A percentile compares a stretch with the other conserved stretches of the same genome.
phyloP scores from a whole-genome alignment of 2,113 vertebrate species.

The Parus major region DNA sequence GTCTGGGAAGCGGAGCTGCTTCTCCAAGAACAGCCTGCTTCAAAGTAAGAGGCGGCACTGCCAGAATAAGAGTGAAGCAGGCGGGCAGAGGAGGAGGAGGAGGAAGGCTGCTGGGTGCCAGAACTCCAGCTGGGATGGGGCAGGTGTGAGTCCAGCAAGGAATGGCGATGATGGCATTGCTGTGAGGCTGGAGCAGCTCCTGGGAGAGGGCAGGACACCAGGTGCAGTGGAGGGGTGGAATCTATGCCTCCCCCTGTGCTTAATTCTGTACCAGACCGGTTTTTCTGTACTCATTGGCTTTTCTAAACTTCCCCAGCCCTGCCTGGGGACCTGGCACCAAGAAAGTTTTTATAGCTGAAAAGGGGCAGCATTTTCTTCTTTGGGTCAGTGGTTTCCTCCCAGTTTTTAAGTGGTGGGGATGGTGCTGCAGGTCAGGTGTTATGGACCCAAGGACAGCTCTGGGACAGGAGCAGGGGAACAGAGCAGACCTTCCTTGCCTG shows the following conservation, averaged over 20 bases:
- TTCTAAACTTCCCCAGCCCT: neutral
- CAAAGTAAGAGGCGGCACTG: constrained; percentile 29
- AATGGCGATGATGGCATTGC: neutral
- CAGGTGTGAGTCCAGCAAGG: neutral
- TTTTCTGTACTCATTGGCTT: neutral
- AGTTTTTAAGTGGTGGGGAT: neutral
- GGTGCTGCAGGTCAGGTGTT: neutral
- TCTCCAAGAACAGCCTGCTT: constrained; percentile 38
- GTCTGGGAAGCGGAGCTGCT: neutral
- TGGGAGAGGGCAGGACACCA: neutral
- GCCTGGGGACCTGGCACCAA: neutral
- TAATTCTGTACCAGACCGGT: neutral
- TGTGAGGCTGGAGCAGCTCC: neutral
- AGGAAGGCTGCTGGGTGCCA: neutral
- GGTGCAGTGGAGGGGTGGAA: neutral
- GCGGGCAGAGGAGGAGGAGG: neutral
- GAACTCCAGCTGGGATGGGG: neutral
- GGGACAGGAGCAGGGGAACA: neutral
- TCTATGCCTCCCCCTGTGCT: accelerated
- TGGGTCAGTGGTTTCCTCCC: neutral
- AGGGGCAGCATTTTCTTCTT: neutral
- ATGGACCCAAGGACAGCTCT: accelerated
- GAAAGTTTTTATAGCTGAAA: neutral
- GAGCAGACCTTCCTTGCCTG: neutral
- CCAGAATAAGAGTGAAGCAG: constrained; percentile 21